A percentile compares a stretch with the other conserved stretches of the same genome.
Evolutionary conservation across 2,797 vertebrate species (phyloP).

Genomic region (Ispidina lecontei): DNA sequence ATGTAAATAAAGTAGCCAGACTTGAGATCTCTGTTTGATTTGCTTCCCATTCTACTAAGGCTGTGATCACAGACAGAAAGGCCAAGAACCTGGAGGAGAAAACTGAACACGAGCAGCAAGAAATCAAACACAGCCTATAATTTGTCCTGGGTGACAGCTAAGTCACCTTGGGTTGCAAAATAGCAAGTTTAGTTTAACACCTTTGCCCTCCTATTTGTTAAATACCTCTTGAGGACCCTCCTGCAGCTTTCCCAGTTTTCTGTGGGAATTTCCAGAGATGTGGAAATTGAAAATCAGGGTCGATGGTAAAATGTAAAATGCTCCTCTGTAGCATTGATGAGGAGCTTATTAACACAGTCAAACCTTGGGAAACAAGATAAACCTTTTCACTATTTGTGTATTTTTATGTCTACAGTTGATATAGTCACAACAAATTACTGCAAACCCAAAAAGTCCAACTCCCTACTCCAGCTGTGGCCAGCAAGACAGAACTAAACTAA

Average conservation of each 20-base stretch:
- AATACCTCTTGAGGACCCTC: neutral
- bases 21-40: neutral
- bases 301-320: neutral
- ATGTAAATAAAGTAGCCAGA: neutral
- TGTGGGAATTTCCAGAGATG: neutral
- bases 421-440: neutral
- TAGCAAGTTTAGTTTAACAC: neutral
- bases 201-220: neutral
- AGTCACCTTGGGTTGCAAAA: neutral
- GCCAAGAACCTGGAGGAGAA: neutral
- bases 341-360: neutral
- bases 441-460: neutral
- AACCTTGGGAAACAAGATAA: neutral
- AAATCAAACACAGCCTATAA: neutral
- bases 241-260: neutral
- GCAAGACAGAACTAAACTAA: neutral
- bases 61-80: neutral
- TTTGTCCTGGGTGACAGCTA: neutral
- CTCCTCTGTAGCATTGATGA: neutral
- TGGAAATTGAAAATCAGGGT: neutral
- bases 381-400: neutral
- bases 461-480: neutral
- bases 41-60: neutral
- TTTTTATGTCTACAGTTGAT: neutral
- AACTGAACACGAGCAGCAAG: neutral